Conservation (phyloP, 1,140 invertebrate species). For the Meloidogyne chitwoodi region DNA sequence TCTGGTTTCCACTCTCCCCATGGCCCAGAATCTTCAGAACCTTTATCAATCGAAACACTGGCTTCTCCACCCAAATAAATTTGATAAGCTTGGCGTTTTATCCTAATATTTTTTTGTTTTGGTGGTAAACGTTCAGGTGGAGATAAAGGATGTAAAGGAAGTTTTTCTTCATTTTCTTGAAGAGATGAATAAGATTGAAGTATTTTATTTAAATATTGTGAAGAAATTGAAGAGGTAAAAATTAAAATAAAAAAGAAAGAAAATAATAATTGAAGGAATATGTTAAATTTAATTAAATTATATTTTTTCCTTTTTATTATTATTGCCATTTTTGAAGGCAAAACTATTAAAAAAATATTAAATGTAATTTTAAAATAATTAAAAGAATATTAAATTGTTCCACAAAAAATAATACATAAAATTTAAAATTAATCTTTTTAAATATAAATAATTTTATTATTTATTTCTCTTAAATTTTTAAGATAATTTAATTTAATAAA, state of each 20-base stretch:
- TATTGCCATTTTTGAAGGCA: neutral
- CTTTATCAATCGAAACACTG: constrained; percentile 46
- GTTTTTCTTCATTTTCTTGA: constrained; percentile 5
- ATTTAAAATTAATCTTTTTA: too few species aligned
- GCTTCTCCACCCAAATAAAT: constrained; percentile 50
- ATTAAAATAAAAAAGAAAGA: neutral
- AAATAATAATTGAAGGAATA: neutral
- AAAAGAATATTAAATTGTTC: too few species aligned
- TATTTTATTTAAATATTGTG: neutral
- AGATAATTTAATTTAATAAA: too few species aligned
- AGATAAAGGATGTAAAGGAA: constrained; percentile 48
- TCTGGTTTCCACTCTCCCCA: constrained; percentile 75
- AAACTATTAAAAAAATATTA: neutral
- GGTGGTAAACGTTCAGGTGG: constrained; percentile 47
- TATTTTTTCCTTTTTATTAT: neutral
- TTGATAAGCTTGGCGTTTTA: constrained; percentile 58
- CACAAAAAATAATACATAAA: too few species aligned
- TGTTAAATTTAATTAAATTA: neutral
- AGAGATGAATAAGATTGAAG: neutral
- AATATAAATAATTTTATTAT: too few species aligned
- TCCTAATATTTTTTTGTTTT: constrained; percentile 18
- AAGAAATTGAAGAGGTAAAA: neutral
- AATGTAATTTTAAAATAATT: neutral
- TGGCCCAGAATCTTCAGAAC: constrained; percentile 65
- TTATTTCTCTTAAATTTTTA: too few species aligned